These are phyloP conservation scores for Sus cebifrons DNA, from an alignment of 2,797 vertebrate genomes.

Conservation along the genomic window DNA sequence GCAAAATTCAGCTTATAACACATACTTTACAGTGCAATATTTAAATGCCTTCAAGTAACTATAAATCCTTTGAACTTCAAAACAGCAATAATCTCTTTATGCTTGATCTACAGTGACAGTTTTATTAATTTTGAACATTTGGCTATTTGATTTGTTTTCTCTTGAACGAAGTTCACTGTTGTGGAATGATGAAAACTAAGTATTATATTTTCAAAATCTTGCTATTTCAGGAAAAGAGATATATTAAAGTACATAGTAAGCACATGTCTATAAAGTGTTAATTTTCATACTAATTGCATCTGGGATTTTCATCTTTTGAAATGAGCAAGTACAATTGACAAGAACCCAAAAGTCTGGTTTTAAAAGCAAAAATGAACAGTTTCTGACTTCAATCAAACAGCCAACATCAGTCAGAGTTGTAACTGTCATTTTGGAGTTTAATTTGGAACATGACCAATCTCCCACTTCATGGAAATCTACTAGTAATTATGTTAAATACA, in stretches of 20 bases:
- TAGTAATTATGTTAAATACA: not conserved
- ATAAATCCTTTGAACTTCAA: slow-evolving; percentile 40
- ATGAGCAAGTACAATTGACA: not conserved
- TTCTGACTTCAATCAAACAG: not conserved
- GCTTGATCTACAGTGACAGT: slow-evolving; percentile 33
- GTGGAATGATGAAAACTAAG: not conserved
- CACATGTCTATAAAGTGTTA: not conserved
- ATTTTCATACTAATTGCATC: not conserved
- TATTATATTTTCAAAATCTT: not conserved
- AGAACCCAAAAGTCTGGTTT: not conserved
- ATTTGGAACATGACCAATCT: slow-evolving; percentile 57
- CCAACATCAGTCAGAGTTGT: not conserved
- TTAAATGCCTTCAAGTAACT: slow-evolving; percentile 50
- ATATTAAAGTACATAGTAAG: not conserved
- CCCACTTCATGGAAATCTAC: not conserved
- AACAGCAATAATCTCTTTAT: slow-evolving; percentile 69
- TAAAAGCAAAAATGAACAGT: not conserved
- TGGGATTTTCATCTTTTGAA: not conserved
- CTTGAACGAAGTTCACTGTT: not conserved
- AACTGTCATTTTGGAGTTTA: not conserved
- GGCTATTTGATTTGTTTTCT: slow-evolving; percentile 9
- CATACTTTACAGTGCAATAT: not conserved
- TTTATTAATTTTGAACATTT: slow-evolving; percentile 50
- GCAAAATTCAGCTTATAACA: not conserved
- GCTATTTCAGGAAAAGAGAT: not conserved